Evolutionary conservation across 1,140 invertebrate genomes (phyloP).

Genomic region (Heliconius melpomene): DNA sequence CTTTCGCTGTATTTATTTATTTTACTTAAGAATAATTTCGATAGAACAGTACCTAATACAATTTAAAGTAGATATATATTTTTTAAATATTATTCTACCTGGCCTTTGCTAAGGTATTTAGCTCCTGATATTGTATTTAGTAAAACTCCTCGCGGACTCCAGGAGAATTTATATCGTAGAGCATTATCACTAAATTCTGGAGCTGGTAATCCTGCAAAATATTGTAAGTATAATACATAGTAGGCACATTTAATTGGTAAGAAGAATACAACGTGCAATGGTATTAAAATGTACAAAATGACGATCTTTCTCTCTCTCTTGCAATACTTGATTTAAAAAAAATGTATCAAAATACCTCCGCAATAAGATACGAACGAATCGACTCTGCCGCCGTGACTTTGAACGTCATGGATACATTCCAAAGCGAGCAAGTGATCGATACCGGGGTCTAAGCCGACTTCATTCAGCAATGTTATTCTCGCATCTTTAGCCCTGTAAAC

Average conservation of each 20-base stretch:
- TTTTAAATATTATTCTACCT: conserved; percentile 80
- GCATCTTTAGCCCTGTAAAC: conserved; percentile 88
- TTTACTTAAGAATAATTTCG: no score
- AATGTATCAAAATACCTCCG: conserved; percentile 83
- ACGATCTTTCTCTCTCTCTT: no score
- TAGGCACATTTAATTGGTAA: no score
- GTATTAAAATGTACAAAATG: no score
- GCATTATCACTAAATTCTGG: conserved; percentile 97
- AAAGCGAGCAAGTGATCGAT: conserved; percentile 98
- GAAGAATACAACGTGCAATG: no score
- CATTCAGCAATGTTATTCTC: conserved; percentile 94
- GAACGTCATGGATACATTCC: conserved; percentile 96
- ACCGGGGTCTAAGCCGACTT: conserved; percentile 98
- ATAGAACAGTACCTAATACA: no score
- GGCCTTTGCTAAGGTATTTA: conserved; percentile 92
- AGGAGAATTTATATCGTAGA: conserved; percentile 98
- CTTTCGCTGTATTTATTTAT: no score
- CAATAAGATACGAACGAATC: conserved; percentile 98
- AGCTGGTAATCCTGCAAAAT: conserved; percentile 87
- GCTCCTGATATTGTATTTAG: conserved; percentile 94
- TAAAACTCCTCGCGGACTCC: conserved; percentile 95
- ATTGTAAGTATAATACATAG: background rate
- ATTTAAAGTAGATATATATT: background rate
- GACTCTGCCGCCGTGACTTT: conserved; percentile 90
- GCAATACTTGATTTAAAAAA: no score